phyloP scores from a whole-genome alignment of 2,888 invertebrate genomes.

The Drosophila koepferae region DNA sequence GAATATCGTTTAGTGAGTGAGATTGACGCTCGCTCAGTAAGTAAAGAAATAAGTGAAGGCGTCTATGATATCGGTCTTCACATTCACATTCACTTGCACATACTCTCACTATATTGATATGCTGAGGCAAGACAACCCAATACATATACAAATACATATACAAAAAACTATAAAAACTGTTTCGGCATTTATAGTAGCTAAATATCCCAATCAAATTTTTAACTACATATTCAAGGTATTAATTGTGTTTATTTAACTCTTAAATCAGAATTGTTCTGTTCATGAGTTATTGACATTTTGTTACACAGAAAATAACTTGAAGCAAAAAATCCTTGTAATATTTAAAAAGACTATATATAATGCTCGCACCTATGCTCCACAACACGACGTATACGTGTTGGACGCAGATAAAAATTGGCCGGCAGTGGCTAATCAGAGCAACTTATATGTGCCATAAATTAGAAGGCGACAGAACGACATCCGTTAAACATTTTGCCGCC shows the following conservation, averaged over 20 bases:
- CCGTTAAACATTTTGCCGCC: slow-evolving; percentile 70
- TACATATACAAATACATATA: no score
- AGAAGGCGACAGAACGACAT: slow-evolving; percentile 69
- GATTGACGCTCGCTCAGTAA: no score
- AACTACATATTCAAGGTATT: not conserved
- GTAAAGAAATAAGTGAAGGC: no score
- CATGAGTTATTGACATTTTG: slow-evolving; percentile 7
- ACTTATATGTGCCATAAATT: slow-evolving; percentile 79
- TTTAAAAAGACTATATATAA: slow-evolving; percentile 30
- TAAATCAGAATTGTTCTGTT: no score
- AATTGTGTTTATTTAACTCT: not conserved
- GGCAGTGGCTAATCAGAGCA: slow-evolving; percentile 67
- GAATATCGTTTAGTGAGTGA: no score
- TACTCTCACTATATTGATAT: no score
- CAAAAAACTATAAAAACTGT: no score
- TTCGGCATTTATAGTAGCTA: no score
- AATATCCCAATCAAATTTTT: not conserved
- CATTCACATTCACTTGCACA: no score
- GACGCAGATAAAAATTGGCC: slow-evolving; percentile 61
- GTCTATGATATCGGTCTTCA: no score
- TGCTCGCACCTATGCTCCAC: slow-evolving; percentile 13
- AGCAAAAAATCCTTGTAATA: slow-evolving; percentile 14
- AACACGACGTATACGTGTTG: slow-evolving; percentile 14
- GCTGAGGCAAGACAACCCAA: no score
- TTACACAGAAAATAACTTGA: not conserved